Evolutionary conservation across 2,888 invertebrate genomes (phyloP).

Genomic region (Archips crataeganus): DNA sequence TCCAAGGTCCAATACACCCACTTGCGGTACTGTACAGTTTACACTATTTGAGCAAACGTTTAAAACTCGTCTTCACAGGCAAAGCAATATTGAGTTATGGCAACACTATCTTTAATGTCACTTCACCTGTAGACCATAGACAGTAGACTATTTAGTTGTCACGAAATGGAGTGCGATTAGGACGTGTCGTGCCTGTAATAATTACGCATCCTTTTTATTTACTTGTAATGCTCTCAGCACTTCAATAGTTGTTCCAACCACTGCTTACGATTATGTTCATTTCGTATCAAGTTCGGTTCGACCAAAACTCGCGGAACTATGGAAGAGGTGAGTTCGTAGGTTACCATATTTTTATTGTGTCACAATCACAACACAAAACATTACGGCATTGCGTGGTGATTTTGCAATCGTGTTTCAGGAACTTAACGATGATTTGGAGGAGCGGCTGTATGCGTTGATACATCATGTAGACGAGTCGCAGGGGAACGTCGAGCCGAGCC

Average conservation of each 20-base stretch:
- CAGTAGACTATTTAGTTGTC: constrained; percentile 53
- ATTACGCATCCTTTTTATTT: constrained; percentile 69
- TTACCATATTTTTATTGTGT: constrained; percentile 75
- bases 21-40: background rate
- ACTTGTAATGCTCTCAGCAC: constrained; percentile 74
- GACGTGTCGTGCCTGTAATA: constrained; percentile 73
- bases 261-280: constrained; percentile 80
- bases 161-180: constrained; percentile 68
- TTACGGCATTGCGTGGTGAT: constrained; percentile 44
- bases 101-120: constrained; percentile 50
- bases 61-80: background rate
- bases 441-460: constrained; percentile 79
- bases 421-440: constrained; percentile 81
- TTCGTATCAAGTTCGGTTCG: constrained; percentile 71
- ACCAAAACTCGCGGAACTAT: constrained; percentile 76
- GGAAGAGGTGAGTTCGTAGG: constrained; percentile 78
- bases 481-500: constrained; percentile 51
- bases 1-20: background rate
- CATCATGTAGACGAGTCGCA: constrained; percentile 78
- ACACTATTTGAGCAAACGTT: constrained; percentile 14
- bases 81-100: background rate
- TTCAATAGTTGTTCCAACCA: constrained; percentile 67
- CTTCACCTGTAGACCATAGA: background rate
- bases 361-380: constrained; percentile 63
- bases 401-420: constrained; percentile 72